phyloP scores from a whole-genome alignment of 35 echinoderm and acorn worm species.

The Amphiura filiformis region DNA sequence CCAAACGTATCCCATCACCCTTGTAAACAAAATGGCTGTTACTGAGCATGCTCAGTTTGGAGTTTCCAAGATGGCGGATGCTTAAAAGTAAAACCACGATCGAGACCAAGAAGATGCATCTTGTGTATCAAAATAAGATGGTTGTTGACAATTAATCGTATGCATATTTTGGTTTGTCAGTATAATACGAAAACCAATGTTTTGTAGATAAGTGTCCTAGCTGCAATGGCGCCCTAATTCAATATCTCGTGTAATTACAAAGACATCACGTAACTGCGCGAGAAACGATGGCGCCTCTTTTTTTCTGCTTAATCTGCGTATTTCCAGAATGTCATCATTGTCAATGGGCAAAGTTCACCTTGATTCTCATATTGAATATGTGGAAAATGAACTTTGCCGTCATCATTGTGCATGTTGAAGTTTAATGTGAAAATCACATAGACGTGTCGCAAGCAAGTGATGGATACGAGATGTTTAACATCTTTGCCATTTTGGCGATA shows the following conservation, averaged over 20 bases:
- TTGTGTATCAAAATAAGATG: no score
- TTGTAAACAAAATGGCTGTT: neutral
- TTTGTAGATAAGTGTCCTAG: neutral
- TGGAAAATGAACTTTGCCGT: no score
- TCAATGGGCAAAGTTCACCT: no score
- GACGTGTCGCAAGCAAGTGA: no score
- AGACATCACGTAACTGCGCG: neutral
- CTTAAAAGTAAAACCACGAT: no score
- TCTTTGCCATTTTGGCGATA: no score
- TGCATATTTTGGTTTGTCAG: neutral
- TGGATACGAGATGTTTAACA: no score
- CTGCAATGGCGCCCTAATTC: neutral
- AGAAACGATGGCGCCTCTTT: neutral
- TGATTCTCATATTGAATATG: no score
- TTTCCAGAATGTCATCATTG: neutral
- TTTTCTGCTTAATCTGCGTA: neutral
- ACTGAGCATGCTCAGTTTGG: neutral
- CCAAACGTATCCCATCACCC: neutral
- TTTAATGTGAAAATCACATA: no score
- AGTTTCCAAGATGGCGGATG: no score
- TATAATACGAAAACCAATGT: neutral
- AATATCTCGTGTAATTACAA: neutral
- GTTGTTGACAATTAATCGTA: neutral
- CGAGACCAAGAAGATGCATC: no score
- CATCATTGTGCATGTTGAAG: no score